A percentile compares a stretch with the other conserved stretches of the same genome.
phyloP scores from a whole-genome alignment of 2,113 vertebrate species.

The Microcebus murinus region DNA sequence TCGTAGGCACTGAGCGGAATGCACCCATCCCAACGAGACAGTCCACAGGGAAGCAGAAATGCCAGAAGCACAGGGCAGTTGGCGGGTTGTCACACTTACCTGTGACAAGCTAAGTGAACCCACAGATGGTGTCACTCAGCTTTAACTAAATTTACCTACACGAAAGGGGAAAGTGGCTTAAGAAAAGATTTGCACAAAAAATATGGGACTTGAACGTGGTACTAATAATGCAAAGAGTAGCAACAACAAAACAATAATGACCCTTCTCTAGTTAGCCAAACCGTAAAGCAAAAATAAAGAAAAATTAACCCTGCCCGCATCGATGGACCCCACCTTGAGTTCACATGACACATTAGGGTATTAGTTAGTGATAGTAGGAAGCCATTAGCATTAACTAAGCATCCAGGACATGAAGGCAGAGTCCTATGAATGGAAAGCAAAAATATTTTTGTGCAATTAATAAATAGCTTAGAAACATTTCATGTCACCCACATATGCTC shows the following conservation, averaged over 20 bases:
- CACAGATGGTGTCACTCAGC: fast-evolving
- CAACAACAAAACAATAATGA: background rate
- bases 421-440: background rate
- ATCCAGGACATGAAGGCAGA: background rate
- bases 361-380: background rate
- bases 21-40: fast-evolving
- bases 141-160: background rate
- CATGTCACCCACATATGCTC: background rate
- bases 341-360: fast-evolving
- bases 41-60: fast-evolving
- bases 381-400: background rate
- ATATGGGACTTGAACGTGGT: fast-evolving
- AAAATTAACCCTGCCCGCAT: fast-evolving
- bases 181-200: background rate
- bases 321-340: background rate
- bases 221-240: fast-evolving
- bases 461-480: background rate
- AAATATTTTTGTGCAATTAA: background rate
- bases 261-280: background rate
- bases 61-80: fast-evolving
- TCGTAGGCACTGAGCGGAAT: background rate
- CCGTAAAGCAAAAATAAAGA: background rate
- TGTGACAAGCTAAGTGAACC: background rate
- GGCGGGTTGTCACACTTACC: fast-evolving
- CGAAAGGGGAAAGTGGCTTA: too few species aligned